Conservation (phyloP, 1,140 invertebrate genomes). For the Zaprionus africanus region DNA sequence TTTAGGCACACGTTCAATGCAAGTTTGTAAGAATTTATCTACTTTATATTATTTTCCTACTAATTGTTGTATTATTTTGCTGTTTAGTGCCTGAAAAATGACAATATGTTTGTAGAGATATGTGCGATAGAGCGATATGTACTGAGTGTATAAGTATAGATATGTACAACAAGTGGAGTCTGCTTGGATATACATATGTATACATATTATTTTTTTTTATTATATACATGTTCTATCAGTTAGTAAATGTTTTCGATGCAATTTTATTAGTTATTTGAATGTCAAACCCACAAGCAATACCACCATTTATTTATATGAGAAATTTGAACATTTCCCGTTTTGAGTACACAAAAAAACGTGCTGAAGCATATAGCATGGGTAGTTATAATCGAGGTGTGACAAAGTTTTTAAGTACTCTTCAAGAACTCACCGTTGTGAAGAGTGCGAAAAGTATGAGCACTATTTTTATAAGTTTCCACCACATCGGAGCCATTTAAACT, state of each 20-base stretch:
- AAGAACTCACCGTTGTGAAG: slow-evolving; percentile 61
- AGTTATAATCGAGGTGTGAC: not conserved
- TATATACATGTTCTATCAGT: not conserved
- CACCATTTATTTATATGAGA: not conserved
- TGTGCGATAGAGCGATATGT: not conserved
- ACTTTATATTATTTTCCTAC: not conserved
- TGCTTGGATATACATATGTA: not conserved
- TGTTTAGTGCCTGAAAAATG: slow-evolving; percentile 14
- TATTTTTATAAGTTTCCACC: slow-evolving; percentile 63
- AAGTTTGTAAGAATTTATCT: not conserved
- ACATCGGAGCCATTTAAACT: slow-evolving; percentile 59
- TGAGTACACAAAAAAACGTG: not conserved
- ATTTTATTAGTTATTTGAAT: not conserved
- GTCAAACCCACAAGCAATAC: not conserved
- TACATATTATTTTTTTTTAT: too few species aligned
- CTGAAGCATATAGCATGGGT: not conserved
- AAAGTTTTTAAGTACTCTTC: not conserved
- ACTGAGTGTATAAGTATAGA: not conserved
- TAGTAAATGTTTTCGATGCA: not conserved
- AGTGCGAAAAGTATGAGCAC: slow-evolving; percentile 61
- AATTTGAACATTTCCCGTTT: slow-evolving; percentile 1
- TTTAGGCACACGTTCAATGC: not conserved
- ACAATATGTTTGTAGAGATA: not conserved
- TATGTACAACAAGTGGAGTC: not conserved
- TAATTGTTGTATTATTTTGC: not conserved